Conservation (phyloP, 2,797 vertebrate species). For the Capromys pilorides region DNA sequence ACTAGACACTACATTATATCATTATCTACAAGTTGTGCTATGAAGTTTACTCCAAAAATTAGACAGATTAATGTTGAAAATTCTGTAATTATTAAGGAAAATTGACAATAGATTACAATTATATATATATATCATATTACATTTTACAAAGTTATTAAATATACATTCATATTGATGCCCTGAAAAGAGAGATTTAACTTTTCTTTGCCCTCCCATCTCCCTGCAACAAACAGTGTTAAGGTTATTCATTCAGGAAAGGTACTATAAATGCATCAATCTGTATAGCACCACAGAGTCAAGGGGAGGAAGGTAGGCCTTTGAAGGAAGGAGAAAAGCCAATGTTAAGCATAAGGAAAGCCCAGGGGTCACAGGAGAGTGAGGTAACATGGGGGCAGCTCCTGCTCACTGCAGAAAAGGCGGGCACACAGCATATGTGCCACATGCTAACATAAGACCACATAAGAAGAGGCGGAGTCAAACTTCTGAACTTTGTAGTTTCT, state of each 20-base stretch:
- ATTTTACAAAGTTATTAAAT: conserved; percentile 73
- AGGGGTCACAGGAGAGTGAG: conserved; percentile 10
- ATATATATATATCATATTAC: conserved; percentile 68
- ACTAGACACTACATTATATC: not conserved
- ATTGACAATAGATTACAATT: conserved; percentile 76
- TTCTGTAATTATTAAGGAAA: conserved; percentile 77
- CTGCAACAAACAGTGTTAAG: conserved; percentile 52
- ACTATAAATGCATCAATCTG: conserved; percentile 43
- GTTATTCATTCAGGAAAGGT: conserved; percentile 47
- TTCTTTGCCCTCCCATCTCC: conserved; percentile 36
- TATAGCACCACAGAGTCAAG: conserved; percentile 33
- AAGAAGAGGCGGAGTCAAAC: conserved; percentile 57
- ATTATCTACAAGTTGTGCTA: not conserved
- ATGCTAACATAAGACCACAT: conserved; percentile 54
- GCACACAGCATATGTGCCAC: not conserved
- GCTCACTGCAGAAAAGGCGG: conserved; percentile 41
- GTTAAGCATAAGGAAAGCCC: conserved; percentile 42
- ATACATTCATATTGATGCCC: conserved; percentile 67
- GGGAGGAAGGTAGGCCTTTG: conserved; percentile 25
- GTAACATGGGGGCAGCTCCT: not conserved
- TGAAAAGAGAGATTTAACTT: conserved; percentile 59
- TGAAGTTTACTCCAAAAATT: conserved; percentile 73
- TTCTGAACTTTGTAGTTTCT: conserved; percentile 34
- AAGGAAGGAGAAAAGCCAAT: conserved; percentile 44
- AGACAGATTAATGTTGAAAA: conserved; percentile 76